Percentiles rank a stretch among this genome's conserved stretches.
Conservation (phyloP, 2,888 invertebrate genomes). For the Standfussiana lucernea region DNA sequence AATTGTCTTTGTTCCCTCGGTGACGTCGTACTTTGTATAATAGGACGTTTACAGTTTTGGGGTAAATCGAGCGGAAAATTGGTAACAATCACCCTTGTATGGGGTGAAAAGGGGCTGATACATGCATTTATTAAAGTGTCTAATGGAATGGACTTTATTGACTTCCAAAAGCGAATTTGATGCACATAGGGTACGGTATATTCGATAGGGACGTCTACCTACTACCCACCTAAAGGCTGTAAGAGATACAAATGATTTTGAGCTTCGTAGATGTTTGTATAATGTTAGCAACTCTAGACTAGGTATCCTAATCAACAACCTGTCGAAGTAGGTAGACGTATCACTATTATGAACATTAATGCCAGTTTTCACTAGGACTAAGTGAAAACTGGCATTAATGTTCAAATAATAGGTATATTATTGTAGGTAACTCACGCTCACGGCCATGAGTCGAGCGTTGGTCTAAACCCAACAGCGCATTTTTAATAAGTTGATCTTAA, state of each 20-base stretch:
- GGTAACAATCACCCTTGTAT: conserved; percentile 79
- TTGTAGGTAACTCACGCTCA: not conserved
- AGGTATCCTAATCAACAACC: not conserved
- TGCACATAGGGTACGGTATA: not conserved
- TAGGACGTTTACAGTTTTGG: conserved; percentile 82
- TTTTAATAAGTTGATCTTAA: no score
- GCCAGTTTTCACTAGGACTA: not conserved
- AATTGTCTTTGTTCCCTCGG: conserved; percentile 82
- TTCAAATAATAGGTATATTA: not conserved
- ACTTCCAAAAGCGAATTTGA: conserved; percentile 12
- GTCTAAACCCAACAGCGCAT: not conserved
- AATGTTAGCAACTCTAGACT: not conserved
- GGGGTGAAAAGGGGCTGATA: conserved; percentile 58
- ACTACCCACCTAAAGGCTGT: not conserved
- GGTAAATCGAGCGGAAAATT: conserved; percentile 90
- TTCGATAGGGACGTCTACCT: not conserved
- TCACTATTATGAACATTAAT: not conserved
- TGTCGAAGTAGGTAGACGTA: not conserved
- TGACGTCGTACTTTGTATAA: conserved; percentile 81
- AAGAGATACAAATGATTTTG: not conserved
- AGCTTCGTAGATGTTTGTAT: not conserved
- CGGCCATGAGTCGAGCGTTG: not conserved
- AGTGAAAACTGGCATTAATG: not conserved
- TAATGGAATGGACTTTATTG: conserved; percentile 39
- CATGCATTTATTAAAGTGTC: conserved; percentile 50